These are phyloP conservation scores for Pentalonia nigronervosa DNA, from an alignment of 1,140 invertebrate genomes.

Conservation along the genomic window DNA sequence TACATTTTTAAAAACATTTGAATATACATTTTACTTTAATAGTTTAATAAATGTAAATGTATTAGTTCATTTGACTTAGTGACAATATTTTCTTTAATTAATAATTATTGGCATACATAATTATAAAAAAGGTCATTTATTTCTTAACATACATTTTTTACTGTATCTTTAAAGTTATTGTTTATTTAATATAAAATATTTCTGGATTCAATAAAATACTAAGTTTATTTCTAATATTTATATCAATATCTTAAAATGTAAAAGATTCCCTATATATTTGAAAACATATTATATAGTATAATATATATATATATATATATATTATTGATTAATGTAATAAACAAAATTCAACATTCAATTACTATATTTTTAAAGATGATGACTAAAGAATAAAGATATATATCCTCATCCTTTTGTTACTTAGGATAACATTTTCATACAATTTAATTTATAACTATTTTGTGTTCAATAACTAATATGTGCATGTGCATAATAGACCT, in stretches of 20 bases:
- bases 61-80: neutral
- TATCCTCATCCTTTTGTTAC: too few species aligned
- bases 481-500: too few species aligned
- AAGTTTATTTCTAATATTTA: neutral
- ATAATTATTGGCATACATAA: neutral
- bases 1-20: neutral
- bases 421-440: too few species aligned
- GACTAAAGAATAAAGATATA: too few species aligned
- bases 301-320: too few species aligned
- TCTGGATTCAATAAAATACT: neutral
- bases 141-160: too few species aligned
- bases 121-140: neutral
- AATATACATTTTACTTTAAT: neutral
- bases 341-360: neutral
- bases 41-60: constrained; percentile 24
- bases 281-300: too few species aligned
- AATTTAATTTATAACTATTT: too few species aligned
- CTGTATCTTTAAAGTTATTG: neutral
- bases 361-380: neutral
- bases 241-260: neutral
- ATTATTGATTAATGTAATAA: too few species aligned
- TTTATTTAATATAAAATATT: neutral
- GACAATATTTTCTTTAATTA: neutral
- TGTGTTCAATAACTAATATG: too few species aligned
- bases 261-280: neutral